These are phyloP conservation scores for Myripristis murdjan DNA, from an alignment of 2,797 vertebrate genomes.

Conservation along the genomic window DNA sequence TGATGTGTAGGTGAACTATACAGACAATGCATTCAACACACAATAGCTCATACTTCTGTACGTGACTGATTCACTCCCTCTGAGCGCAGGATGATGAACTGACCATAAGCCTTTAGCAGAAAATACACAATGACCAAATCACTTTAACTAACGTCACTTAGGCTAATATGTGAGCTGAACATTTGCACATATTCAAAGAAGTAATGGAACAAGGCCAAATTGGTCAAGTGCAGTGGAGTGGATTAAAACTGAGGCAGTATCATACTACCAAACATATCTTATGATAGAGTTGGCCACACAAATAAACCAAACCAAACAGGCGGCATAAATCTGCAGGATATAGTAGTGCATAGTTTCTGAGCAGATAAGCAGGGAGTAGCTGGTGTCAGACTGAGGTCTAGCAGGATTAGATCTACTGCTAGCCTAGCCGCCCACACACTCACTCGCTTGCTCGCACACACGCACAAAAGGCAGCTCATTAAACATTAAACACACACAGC, in stretches of 20 bases:
- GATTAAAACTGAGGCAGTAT: background rate
- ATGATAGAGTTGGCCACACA: background rate
- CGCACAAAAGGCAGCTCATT: constrained; percentile 61
- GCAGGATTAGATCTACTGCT: constrained; percentile 13
- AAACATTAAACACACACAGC: constrained; percentile 71
- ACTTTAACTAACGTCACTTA: too few relatives aligned
- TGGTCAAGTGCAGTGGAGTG: background rate
- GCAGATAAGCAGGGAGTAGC: constrained; percentile 14
- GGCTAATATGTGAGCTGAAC: constrained; percentile 15
- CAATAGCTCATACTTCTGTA: constrained; percentile 6
- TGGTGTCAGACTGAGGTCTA: constrained; percentile 7
- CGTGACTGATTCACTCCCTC: constrained; percentile 50
- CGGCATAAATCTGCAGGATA: background rate
- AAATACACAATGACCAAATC: background rate
- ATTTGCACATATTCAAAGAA: constrained; percentile 7
- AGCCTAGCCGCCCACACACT: constrained; percentile 5
- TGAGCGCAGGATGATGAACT: constrained; percentile 34
- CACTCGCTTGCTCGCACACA: background rate
- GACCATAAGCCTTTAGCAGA: constrained; percentile 30
- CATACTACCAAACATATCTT: background rate
- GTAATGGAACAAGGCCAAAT: constrained; percentile 5
- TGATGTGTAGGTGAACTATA: constrained; percentile 27
- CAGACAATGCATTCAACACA: constrained; percentile 35
- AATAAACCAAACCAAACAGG: background rate
- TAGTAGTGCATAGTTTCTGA: constrained; percentile 5